Evolutionary conservation across 2,888 invertebrate species (phyloP).

Genomic region (Podabrus alpinus): DNA sequence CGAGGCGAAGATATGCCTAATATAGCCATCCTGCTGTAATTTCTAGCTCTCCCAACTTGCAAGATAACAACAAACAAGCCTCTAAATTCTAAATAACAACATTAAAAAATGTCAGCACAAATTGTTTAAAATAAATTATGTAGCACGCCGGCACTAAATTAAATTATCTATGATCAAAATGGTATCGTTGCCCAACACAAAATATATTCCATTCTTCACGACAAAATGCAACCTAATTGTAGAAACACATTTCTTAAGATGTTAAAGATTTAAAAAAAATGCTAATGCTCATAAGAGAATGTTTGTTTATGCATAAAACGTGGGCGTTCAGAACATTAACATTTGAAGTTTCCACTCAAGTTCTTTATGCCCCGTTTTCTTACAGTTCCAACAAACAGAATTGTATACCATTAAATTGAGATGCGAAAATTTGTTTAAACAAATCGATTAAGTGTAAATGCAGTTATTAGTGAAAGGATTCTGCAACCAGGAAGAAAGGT

Average conservation of each 20-base stretch:
- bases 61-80: background rate
- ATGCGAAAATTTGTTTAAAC: background rate
- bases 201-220: background rate
- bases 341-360: background rate
- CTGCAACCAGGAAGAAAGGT: conserved; percentile 16
- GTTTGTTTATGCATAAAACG: conserved; percentile 6
- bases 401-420: too few relatives aligned
- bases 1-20: background rate
- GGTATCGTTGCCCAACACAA: background rate
- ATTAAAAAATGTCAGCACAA: background rate
- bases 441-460: background rate
- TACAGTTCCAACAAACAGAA: background rate
- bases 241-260: background rate
- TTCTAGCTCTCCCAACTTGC: background rate
- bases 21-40: background rate
- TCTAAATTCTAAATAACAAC: background rate
- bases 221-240: conserved; percentile 1
- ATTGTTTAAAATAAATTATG: background rate
- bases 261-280: background rate
- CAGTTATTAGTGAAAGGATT: conserved; percentile 13
- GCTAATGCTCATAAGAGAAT: background rate
- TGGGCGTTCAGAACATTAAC: conserved; percentile 6
- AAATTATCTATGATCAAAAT: background rate
- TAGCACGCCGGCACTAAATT: background rate
- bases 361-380: too few relatives aligned